These are phyloP conservation scores for Eurosta solidaginis DNA, from an alignment of 1,140 invertebrate genomes.

Conservation along the genomic window DNA sequence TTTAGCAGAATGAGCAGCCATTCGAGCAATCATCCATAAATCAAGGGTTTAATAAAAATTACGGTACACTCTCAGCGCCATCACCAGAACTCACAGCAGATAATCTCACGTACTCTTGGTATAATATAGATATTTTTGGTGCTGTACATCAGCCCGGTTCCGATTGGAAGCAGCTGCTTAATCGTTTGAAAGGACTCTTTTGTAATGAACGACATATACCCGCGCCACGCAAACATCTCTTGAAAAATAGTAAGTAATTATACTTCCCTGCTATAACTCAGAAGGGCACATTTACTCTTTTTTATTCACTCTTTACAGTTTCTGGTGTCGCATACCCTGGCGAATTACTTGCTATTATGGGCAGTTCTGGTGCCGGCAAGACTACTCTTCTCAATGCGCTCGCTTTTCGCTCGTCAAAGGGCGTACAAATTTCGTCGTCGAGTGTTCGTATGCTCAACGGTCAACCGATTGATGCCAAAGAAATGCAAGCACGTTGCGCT, in stretches of 20 bases:
- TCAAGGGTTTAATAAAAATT: constrained; percentile 49
- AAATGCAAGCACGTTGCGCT: constrained; percentile 79
- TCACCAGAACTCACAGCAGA: constrained; percentile 49
- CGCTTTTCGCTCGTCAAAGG: constrained; percentile 75
- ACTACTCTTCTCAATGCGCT: constrained; percentile 91
- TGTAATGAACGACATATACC: constrained; percentile 58
- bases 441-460: constrained; percentile 71
- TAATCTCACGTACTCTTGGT: constrained; percentile 72
- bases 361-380: constrained; percentile 94
- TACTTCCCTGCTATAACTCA: too few relatives aligned
- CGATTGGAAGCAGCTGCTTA: constrained; percentile 55
- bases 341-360: constrained; percentile 90
- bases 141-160: constrained; percentile 52
- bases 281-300: too few relatives aligned
- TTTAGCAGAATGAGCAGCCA: constrained; percentile 29
- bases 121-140: constrained; percentile 70
- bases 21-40: constrained; percentile 46
- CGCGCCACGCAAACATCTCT: constrained; percentile 67
- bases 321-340: constrained; percentile 86
- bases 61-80: constrained; percentile 45
- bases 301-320: constrained; percentile 63
- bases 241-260: constrained; percentile 63
- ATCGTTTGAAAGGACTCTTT: constrained; percentile 60
- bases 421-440: constrained; percentile 62
- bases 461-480: constrained; percentile 67